phyloP scores from a whole-genome alignment of 2,113 vertebrate species.

The Columbina picui region DNA sequence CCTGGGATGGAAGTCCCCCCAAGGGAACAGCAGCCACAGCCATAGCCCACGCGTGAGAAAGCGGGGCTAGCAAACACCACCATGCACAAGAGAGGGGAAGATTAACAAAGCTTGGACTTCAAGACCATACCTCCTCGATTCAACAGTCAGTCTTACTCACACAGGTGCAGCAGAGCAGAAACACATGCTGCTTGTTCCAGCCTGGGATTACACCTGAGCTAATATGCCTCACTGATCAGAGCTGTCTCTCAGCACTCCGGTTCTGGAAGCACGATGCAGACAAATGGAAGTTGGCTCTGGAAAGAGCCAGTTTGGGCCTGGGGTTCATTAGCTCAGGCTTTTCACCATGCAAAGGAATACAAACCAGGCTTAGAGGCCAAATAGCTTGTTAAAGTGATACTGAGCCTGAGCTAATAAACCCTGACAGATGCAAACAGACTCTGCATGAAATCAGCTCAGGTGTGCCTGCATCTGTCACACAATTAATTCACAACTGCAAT shows the following conservation, averaged over 20 bases:
- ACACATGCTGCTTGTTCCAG: conserved; percentile 8
- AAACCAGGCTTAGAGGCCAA: conserved; percentile 22
- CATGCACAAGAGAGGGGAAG: not conserved
- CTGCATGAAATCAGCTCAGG: conserved; percentile 19
- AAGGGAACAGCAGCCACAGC: not conserved
- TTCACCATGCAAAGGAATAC: conserved; percentile 21
- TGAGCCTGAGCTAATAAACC: conserved; percentile 40
- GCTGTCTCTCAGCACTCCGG: conserved; percentile 23
- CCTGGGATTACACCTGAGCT: conserved; percentile 50
- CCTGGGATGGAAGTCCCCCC: not conserved
- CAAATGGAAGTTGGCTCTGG: conserved; percentile 37
- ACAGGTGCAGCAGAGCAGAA: conserved; percentile 42
- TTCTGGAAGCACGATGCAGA: not conserved
- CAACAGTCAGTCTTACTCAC: not conserved
- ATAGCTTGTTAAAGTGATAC: conserved; percentile 52
- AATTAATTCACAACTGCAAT: not conserved
- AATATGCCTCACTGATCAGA: conserved; percentile 21
- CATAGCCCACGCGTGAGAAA: accelerated
- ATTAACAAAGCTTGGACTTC: not conserved
- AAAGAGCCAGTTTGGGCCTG: conserved; percentile 1
- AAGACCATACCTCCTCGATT: not conserved
- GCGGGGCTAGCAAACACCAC: not conserved
- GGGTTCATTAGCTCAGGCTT: conserved; percentile 57
- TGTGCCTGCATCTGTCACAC: not conserved
- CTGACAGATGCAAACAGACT: conserved; percentile 9